Base-by-base conservation (phyloP, 1,140 invertebrate species). In the Heliconius hermathena region DNA sequence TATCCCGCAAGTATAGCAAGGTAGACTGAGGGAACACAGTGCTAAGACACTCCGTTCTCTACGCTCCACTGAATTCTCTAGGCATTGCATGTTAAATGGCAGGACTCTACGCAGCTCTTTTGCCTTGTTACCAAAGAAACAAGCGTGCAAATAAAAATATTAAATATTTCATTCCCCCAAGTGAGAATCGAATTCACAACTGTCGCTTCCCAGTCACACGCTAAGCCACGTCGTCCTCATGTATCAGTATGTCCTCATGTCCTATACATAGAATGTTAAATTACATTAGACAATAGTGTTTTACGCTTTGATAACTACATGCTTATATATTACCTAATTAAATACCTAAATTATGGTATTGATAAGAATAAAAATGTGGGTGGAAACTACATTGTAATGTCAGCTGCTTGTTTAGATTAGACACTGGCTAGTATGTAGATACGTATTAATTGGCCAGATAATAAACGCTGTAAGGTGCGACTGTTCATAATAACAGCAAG, bases 281-380 rank as follows among this genome's bases (percentile, higher is more conserved):
- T 66, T 4, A 66, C 60, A 66, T 29, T 29, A 13, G 11, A 29
- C 60, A 60, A 74, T 60, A 4, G 54, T 41, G 26, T 77, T 72
- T 52, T 54, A 73, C 36, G 71, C 36, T 73, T 38, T 78, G 76
- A 41, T 52, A 16, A 73, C 49, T 29, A 52, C 33, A 57, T 29
- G 46, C 72, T 60, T 52, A 66, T 26, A 72, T 70, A 66, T 29
- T 26, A 66, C 22, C 60, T 66, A 66, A 66, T 66, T 26, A 66
- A 29, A 66, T 66, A 66, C n/a, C 71, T 78, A 57, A 83, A n/a
- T 83, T 83, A 83, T 83, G 22, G 79, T 74, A 79, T 81, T 77
- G 79, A 81, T 83, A 83, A 74, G 9, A 60, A 70, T 80, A 80
- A 80, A 79, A 81, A 81, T 83, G 80, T 78, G 77, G 82, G 80